Base-by-base conservation (phyloP, 2,888 invertebrate species). In the Gnatocerus cornutus region DNA sequence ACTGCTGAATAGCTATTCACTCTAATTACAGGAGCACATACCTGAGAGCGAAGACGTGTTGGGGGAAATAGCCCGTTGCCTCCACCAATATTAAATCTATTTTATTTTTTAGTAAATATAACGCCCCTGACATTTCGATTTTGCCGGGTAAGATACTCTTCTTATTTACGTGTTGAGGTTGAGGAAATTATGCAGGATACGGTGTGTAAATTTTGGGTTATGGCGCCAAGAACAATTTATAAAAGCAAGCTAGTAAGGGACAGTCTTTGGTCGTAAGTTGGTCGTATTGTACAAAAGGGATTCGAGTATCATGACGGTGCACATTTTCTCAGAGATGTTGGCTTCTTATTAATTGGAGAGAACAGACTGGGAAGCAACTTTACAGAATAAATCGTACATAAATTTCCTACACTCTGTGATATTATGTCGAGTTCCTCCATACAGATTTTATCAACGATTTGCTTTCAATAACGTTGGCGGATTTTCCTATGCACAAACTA, bases 251-350 rank as follows among this genome's bases (percentile, higher is more conserved):
- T 43, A 13, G 43, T 43, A 13, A 43, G 21, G 21, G 16, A 14
- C 46, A 46, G 46, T 46, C 46, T 46, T 43, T 13, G 46, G 46
- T 46, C 46, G 46, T 46, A 46, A 46, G 46, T 46, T 46, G 46
- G 46, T 46, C 46, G 46, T 46, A 46, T 46, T 46, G 46, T 46
- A 16, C 46, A 46, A 46, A 46, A 46, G 46, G 43, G 46, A 13
- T 16, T 16, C 16, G 46, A 46, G 46, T 46, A 16, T 14, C 46
- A 46, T 46, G 46, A 46, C 46, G 46, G 13, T 46, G 46, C 46
- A 46, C 46, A 46, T 46, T 16, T 45, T 46, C 46, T 16, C 46
- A 46, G 21, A 46, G 46, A 14, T 16, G 46, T 46, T 16, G 16
- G 16, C 21, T 46, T 46, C 46, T 46, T 46, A 46, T 46, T 46